These are phyloP conservation scores for Caenorhabditis sinica DNA, from an alignment of 2,888 invertebrate species.

Conservation along the genomic window DNA sequence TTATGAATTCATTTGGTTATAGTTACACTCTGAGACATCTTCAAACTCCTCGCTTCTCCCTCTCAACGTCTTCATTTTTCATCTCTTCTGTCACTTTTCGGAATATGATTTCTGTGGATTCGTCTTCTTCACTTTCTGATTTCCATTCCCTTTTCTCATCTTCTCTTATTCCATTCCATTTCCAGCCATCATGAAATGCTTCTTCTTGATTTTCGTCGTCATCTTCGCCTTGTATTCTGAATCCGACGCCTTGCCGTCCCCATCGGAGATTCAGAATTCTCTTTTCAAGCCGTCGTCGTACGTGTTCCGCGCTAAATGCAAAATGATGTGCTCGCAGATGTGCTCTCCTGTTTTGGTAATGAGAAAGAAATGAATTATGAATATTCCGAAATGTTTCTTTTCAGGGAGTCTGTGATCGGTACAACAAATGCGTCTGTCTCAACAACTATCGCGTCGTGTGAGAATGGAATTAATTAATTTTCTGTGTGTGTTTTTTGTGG, in stretches of 20 bases:
- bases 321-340: constrained; percentile 47
- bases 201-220: constrained; percentile 35
- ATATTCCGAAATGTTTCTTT: background rate
- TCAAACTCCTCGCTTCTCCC: background rate
- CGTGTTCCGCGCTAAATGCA: constrained; percentile 38
- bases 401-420: constrained; percentile 60
- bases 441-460: constrained; percentile 51
- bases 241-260: background rate
- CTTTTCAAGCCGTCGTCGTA: constrained; percentile 46
- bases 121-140: constrained; percentile 18
- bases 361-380: constrained; percentile 11
- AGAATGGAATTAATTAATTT: constrained; percentile 17
- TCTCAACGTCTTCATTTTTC: background rate
- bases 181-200: constrained; percentile 43
- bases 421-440: constrained; percentile 56
- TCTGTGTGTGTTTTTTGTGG: constrained; percentile 5
- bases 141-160: too few relatives aligned
- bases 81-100: constrained; percentile 7
- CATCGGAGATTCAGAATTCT: constrained; percentile 26
- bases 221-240: constrained; percentile 18
- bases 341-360: constrained; percentile 56
- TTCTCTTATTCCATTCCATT: constrained; percentile 1
- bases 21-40: constrained; percentile 14
- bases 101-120: background rate
- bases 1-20: constrained; percentile 43